phyloP scores from a whole-genome alignment of 2,113 vertebrate species.

The Dunckerocampus dactyliophorus region DNA sequence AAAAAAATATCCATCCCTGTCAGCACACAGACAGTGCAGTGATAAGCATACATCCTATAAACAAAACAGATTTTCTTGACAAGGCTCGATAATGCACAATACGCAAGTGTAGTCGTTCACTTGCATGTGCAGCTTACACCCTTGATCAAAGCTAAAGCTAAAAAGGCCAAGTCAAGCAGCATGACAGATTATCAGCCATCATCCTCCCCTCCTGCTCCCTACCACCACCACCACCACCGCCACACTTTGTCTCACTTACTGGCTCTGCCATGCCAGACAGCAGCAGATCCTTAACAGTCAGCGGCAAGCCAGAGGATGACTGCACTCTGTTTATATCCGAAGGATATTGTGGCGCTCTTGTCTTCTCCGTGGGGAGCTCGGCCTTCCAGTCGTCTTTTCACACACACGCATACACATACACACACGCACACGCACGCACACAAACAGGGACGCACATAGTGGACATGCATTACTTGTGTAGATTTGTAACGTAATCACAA shows the following conservation, averaged over 20 bases:
- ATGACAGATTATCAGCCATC: constrained; percentile 8
- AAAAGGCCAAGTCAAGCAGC: constrained; percentile 9
- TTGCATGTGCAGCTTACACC: not conserved
- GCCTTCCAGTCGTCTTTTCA: constrained; percentile 78
- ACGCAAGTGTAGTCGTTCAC: not conserved
- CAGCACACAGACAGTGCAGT: too few relatives aligned
- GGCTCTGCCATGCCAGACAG: constrained; percentile 78
- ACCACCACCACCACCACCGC: not conserved
- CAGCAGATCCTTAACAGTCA: constrained; percentile 91
- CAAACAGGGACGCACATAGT: not conserved
- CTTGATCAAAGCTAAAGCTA: not conserved
- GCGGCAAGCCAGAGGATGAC: constrained; percentile 53
- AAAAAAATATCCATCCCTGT: too few relatives aligned
- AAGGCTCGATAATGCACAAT: not conserved
- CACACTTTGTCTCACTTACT: constrained; percentile 64
- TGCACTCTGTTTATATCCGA: constrained; percentile 22
- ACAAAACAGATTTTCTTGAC: too few relatives aligned
- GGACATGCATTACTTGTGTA: not conserved
- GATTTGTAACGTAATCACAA: too few relatives aligned
- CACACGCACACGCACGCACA: constrained; percentile 4
- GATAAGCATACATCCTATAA: too few relatives aligned
- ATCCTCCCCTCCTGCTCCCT: not conserved
- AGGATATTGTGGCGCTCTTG: constrained; percentile 24
- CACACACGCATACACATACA: constrained; percentile 12
- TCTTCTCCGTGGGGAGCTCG: constrained; percentile 48